phyloP scores from a whole-genome alignment of 2,113 vertebrate species.

The Herpailurus yagouaroundi region DNA sequence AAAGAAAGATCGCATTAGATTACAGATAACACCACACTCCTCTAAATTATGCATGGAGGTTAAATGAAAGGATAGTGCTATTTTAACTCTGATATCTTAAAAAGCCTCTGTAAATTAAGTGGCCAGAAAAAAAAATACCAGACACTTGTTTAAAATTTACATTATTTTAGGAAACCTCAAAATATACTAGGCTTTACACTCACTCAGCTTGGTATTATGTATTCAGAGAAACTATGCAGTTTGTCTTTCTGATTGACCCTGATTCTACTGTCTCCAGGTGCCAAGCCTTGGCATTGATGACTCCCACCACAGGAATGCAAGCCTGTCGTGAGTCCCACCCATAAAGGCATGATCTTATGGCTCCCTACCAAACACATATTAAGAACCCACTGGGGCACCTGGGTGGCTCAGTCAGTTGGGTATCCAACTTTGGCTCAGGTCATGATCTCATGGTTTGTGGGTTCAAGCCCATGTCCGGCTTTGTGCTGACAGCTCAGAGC shows the following conservation, averaged over 20 bases:
- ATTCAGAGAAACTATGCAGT: background rate
- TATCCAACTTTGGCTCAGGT: too few relatives aligned
- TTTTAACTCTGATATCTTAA: conserved; percentile 43
- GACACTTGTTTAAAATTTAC: conserved; percentile 6
- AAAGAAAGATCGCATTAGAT: conserved; percentile 40
- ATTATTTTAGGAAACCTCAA: conserved; percentile 5
- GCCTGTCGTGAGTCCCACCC: background rate
- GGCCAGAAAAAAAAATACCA: background rate
- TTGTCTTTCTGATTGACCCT: background rate
- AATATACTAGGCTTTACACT: background rate
- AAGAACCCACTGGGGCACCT: background rate
- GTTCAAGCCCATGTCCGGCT: too few relatives aligned
- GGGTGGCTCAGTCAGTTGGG: too few relatives aligned
- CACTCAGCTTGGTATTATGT: background rate
- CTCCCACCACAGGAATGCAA: background rate
- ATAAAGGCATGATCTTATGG: background rate
- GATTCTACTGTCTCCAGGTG: background rate
- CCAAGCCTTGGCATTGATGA: background rate
- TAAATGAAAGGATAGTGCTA: conserved; percentile 17
- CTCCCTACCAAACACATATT: background rate
- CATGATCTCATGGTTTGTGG: too few relatives aligned
- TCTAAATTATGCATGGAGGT: conserved; percentile 16
- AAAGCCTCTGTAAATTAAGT: conserved; percentile 29
- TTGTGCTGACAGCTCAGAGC: too few relatives aligned
- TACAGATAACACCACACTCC: conserved; percentile 37